A percentile compares a stretch with the other conserved stretches of the same genome.
phyloP scores from a whole-genome alignment of 2,888 invertebrate species.

The Amorpha juglandis region DNA sequence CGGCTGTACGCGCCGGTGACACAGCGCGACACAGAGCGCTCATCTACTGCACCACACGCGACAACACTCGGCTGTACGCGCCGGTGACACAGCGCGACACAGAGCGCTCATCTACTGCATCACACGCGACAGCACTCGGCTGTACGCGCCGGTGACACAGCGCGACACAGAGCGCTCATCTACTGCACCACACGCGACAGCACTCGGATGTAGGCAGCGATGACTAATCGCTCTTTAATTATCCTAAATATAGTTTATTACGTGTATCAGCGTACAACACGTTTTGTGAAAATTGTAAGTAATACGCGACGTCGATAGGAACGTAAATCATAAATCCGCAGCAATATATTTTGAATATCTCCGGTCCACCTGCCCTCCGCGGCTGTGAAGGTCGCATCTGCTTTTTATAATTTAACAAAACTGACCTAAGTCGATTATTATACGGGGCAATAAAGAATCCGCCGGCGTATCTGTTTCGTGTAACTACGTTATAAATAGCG shows the following conservation, averaged over 20 bases:
- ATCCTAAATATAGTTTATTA: not conserved
- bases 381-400: slow-evolving; percentile 18
- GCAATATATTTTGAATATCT: slow-evolving; percentile 10
- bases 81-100: no score
- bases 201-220: no score
- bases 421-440: slow-evolving; percentile 27
- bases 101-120: no score
- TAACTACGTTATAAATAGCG: slow-evolving; percentile 27
- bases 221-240: not conserved
- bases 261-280: not conserved
- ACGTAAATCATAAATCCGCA: slow-evolving; percentile 9
- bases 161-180: no score
- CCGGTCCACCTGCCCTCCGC: slow-evolving; percentile 2
- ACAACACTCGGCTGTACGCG: no score
- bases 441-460: slow-evolving; percentile 22
- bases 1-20: no score
- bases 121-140: no score
- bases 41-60: no score
- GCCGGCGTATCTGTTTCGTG: slow-evolving; percentile 26
- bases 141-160: no score
- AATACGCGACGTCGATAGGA: not conserved
- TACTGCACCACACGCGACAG: no score
- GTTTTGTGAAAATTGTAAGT: slow-evolving; percentile 7
- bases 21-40: no score
- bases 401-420: slow-evolving; percentile 24